Percentiles rank a stretch among this genome's conserved stretches.
phyloP scores from a whole-genome alignment of 2,113 vertebrate species.

The Corydoras sp. region DNA sequence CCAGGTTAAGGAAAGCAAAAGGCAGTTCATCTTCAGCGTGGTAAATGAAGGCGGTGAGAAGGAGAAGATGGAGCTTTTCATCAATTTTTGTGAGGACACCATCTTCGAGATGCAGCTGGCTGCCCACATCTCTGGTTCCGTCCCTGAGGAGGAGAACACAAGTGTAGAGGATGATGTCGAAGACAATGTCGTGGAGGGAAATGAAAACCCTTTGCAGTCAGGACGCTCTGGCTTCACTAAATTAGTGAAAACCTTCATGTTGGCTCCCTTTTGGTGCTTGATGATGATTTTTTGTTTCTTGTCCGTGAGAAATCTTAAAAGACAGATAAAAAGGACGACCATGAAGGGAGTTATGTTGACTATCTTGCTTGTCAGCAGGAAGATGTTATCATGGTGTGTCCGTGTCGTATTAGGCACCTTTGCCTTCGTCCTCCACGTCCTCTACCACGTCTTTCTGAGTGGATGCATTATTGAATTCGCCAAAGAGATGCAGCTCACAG shows the following conservation, averaged over 20 bases:
- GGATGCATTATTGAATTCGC: constrained; percentile 82
- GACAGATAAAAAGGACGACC: constrained; percentile 79
- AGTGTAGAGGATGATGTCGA: constrained; percentile 69
- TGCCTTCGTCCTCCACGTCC: constrained; percentile 67
- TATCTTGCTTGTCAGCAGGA: constrained; percentile 65
- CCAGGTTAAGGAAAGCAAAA: constrained; percentile 93
- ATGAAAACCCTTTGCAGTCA: not conserved
- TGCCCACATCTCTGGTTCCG: constrained; percentile 79
- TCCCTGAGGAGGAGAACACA: constrained; percentile 64
- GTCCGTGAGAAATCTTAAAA: constrained; percentile 78
- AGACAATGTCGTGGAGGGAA: constrained; percentile 49
- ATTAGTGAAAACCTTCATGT: constrained; percentile 62
- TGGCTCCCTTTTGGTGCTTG: constrained; percentile 67
- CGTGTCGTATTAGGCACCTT: constrained; percentile 61
- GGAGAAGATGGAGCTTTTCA: constrained; percentile 96
- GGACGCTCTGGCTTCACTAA: constrained; percentile 27
- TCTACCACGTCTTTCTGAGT: constrained; percentile 75
- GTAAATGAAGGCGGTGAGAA: constrained; percentile 90
- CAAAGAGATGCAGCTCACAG: constrained; percentile 76
- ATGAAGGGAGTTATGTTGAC: constrained; percentile 71
- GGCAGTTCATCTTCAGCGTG: constrained; percentile 94
- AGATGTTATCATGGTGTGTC: constrained; percentile 61
- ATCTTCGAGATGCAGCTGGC: constrained; percentile 98
- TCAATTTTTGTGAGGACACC: constrained; percentile 95
- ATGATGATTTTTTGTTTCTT: constrained; percentile 70